Evolutionary conservation across 2,797 vertebrate species (phyloP).

Genomic region (Melopsittacus undulatus): DNA sequence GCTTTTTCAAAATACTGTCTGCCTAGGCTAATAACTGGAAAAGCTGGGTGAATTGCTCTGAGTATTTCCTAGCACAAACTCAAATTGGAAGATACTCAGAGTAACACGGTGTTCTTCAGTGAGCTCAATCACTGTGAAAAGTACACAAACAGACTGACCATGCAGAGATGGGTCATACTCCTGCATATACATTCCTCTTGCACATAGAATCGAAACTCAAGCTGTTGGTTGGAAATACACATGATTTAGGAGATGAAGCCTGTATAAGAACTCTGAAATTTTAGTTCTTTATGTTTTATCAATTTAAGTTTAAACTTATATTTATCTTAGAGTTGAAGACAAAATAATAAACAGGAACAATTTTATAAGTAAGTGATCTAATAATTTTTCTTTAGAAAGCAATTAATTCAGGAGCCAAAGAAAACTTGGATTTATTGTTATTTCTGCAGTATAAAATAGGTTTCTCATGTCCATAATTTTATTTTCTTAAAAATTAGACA

Average conservation of each 20-base stretch:
- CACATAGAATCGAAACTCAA: background rate
- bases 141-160: background rate
- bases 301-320: background rate
- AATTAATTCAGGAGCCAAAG: background rate
- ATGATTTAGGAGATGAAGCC: background rate
- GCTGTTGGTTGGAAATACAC: background rate
- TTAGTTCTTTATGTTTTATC: background rate
- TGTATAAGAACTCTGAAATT: background rate
- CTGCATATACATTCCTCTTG: background rate
- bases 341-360: background rate
- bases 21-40: background rate
- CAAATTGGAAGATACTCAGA: background rate
- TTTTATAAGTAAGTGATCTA: background rate
- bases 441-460: background rate
- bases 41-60: background rate
- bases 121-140: background rate
- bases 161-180: background rate
- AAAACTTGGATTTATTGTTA: background rate
- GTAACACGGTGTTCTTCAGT: background rate
- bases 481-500: background rate
- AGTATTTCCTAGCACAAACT: background rate
- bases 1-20: background rate
- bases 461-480: background rate
- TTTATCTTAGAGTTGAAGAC: background rate
- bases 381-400: background rate